phyloP scores from a whole-genome alignment of 2,797 vertebrate genomes.

The Microctenopoma lineatum region DNA sequence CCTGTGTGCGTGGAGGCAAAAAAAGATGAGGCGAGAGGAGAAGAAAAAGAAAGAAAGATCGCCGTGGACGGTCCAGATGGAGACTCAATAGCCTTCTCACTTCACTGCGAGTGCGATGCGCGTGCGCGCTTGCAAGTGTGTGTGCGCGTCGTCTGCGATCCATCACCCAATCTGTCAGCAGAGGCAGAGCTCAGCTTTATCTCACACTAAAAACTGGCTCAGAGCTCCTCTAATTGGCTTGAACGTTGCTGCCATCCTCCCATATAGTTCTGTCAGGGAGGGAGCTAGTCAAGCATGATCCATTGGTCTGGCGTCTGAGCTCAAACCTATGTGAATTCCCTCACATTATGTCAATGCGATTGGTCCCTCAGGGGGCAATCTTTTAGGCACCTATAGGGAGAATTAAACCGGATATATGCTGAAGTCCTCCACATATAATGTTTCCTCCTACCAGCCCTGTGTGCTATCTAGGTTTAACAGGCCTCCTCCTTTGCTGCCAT shows the following conservation, averaged over 20 bases:
- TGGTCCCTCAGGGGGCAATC: conserved; percentile 57
- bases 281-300: conserved; percentile 64
- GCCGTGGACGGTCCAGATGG: conserved; percentile 70
- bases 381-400: conserved; percentile 43
- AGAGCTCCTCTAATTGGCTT: conserved; percentile 76
- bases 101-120: conserved; percentile 65
- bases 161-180: conserved; percentile 74
- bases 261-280: conserved; percentile 57
- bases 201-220: conserved; percentile 64
- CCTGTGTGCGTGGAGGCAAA: conserved; percentile 26
- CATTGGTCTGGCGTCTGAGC: conserved; percentile 35
- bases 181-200: conserved; percentile 66
- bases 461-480: conserved; percentile 68
- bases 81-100: conserved; percentile 66
- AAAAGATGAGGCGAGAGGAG: conserved; percentile 17
- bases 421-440: conserved; percentile 52
- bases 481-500: conserved; percentile 36
- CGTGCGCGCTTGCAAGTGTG: conserved; percentile 14
- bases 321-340: conserved; percentile 45
- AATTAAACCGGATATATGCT: conserved; percentile 64
- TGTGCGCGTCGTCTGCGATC: conserved; percentile 56
- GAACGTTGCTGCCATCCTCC: conserved; percentile 53
- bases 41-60: conserved; percentile 24
- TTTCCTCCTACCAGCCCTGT: conserved; percentile 11
- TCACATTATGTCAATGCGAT: conserved; percentile 45